These are phyloP conservation scores for Stegodyphus mimosarum DNA, from an alignment of 1,140 invertebrate genomes.

Conservation along the genomic window DNA sequence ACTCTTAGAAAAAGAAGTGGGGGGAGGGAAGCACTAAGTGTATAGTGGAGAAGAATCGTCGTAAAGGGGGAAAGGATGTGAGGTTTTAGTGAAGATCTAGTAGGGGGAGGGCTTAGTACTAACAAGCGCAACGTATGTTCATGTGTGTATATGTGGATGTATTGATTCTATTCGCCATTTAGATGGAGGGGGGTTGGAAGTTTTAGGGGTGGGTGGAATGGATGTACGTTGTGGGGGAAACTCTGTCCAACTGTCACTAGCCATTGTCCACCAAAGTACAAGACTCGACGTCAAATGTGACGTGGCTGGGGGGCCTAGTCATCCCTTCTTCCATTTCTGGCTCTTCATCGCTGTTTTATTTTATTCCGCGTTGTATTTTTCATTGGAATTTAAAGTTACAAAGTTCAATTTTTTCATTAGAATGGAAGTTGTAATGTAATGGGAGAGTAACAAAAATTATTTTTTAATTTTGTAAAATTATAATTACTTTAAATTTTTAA, in stretches of 20 bases:
- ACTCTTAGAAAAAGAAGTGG: constrained; percentile 25
- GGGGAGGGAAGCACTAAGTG: constrained; percentile 18
- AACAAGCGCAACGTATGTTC: constrained; percentile 52
- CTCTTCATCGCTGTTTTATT: not conserved
- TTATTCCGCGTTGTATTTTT: too few relatives aligned
- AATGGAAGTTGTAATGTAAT: too few relatives aligned
- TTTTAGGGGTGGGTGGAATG: not conserved
- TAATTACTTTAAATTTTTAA: too few relatives aligned
- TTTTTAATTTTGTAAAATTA: too few relatives aligned
- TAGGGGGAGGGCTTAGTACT: constrained; percentile 24
- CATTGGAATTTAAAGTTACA: too few relatives aligned
- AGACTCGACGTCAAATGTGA: constrained; percentile 32
- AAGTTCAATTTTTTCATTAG: too few relatives aligned
- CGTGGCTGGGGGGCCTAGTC: not conserved
- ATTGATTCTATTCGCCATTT: constrained; percentile 58
- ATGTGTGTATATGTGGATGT: constrained; percentile 28
- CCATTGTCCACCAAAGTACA: constrained; percentile 42
- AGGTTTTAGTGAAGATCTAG: constrained; percentile 42
- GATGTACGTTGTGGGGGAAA: not conserved
- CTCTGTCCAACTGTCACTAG: constrained; percentile 52
- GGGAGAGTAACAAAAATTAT: too few relatives aligned
- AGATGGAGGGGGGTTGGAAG: constrained; percentile 5
- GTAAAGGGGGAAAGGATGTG: constrained; percentile 8
- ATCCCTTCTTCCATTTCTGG: not conserved
- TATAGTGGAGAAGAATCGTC: constrained; percentile 44